Percentiles rank a stretch among this genome's conserved stretches.
Evolutionary conservation across 2,113 vertebrate species (phyloP).

Genomic region (Alligator mississippiensis): DNA sequence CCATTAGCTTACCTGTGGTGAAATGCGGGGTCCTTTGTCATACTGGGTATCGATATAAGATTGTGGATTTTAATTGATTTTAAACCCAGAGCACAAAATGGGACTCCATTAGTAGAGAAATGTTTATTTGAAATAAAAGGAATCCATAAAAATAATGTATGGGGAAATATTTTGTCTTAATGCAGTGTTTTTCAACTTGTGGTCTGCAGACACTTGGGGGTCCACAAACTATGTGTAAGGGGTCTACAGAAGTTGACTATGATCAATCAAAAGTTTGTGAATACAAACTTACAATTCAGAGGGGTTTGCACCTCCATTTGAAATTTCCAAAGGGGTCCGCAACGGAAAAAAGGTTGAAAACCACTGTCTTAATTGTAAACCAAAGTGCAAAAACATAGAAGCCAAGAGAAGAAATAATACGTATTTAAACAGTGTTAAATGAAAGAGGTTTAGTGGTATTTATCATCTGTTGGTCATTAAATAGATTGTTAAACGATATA

Average conservation of each 20-base stretch:
- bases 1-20: not conserved
- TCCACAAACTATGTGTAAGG: no score
- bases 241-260: no score
- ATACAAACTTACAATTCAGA: no score
- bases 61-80: not conserved
- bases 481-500: not conserved
- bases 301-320: no score
- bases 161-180: not conserved
- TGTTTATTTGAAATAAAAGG: not conserved
- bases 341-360: not conserved
- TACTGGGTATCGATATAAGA: not conserved
- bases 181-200: no score
- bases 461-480: not conserved
- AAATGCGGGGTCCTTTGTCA: not conserved
- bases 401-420: not conserved
- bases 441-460: not conserved
- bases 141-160: not conserved
- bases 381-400: not conserved
- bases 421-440: not conserved
- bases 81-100: not conserved
- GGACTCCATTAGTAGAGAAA: not conserved
- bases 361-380: not conserved
- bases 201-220: no score
- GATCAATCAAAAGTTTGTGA: no score
- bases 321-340: no score